Conservation (phyloP, 2,113 vertebrate genomes). For the Falcunculus frontatus region DNA sequence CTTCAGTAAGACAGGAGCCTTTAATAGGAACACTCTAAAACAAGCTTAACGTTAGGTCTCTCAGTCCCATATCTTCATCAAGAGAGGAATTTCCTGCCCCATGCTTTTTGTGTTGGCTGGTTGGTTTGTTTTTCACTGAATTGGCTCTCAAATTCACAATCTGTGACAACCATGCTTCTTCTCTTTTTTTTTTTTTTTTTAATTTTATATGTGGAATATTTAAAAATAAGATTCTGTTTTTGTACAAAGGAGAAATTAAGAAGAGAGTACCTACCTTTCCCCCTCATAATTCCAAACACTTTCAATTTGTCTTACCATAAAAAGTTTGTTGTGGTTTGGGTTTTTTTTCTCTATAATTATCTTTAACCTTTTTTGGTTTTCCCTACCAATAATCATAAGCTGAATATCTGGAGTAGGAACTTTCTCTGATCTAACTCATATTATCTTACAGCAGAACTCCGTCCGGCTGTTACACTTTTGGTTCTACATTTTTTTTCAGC, state of each 20-base stretch:
- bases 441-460: not conserved
- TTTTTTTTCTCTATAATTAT: not conserved
- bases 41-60: not conserved
- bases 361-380: not conserved
- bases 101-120: not conserved
- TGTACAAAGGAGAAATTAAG: not conserved
- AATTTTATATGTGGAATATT: not conserved
- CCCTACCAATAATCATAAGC: not conserved
- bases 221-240: not conserved
- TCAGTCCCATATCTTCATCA: not conserved
- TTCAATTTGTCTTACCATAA: not conserved
- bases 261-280: not conserved
- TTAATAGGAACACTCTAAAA: not conserved
- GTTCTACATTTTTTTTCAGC: not conserved
- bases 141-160: not conserved
- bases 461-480: not conserved
- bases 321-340: not conserved
- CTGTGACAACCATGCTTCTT: fast-evolving
- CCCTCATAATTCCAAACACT: not conserved
- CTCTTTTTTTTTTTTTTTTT: not conserved
- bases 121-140: not conserved
- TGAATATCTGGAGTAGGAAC: not conserved
- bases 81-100: not conserved
- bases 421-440: not conserved
- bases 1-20: not conserved